Percentiles rank a stretch among this genome's conserved stretches.
phyloP scores from a whole-genome alignment of 2,888 invertebrate species.

The Tribolium freemani region DNA sequence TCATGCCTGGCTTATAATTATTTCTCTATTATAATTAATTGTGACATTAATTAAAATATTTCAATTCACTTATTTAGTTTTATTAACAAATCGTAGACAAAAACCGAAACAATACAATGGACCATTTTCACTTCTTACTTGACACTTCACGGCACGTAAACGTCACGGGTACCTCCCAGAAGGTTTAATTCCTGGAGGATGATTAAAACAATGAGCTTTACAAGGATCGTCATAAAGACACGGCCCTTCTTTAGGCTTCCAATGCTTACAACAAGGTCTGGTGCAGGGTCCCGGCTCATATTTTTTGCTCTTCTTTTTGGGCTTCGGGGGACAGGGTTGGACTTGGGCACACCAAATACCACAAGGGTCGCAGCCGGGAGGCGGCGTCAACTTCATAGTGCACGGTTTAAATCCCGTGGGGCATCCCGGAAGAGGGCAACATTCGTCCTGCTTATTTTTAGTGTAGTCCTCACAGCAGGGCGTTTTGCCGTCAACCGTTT shows the following conservation, averaged over 20 bases:
- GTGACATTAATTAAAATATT: background rate
- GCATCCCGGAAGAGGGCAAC: constrained; percentile 52
- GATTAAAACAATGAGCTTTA: constrained; percentile 64
- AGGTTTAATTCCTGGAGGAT: constrained; percentile 59
- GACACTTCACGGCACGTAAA: constrained; percentile 2
- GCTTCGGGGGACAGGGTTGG: constrained; percentile 63
- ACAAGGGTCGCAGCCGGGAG: constrained; percentile 61
- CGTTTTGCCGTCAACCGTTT: constrained; percentile 58
- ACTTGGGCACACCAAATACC: constrained; percentile 63
- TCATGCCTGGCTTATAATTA: constrained; percentile 84
- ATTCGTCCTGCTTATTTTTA: constrained; percentile 39
- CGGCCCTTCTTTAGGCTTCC: constrained; percentile 62
- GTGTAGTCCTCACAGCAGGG: constrained; percentile 56
- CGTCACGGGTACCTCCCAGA: constrained; percentile 39
- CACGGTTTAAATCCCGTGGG: constrained; percentile 66
- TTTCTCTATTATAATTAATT: background rate
- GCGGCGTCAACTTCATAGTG: constrained; percentile 61
- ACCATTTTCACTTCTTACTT: constrained; percentile 19
- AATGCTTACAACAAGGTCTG: constrained; percentile 64
- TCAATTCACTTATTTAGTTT: background rate
- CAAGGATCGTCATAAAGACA: constrained; percentile 65
- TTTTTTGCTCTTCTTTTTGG: constrained; percentile 52
- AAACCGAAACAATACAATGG: constrained; percentile 13
- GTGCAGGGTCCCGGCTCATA: constrained; percentile 59
- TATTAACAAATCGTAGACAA: constrained; percentile 12